Percentiles rank a stretch among this genome's conserved stretches.
phyloP scores from a whole-genome alignment of 2,113 vertebrate species.

The Gavia stellata region DNA sequence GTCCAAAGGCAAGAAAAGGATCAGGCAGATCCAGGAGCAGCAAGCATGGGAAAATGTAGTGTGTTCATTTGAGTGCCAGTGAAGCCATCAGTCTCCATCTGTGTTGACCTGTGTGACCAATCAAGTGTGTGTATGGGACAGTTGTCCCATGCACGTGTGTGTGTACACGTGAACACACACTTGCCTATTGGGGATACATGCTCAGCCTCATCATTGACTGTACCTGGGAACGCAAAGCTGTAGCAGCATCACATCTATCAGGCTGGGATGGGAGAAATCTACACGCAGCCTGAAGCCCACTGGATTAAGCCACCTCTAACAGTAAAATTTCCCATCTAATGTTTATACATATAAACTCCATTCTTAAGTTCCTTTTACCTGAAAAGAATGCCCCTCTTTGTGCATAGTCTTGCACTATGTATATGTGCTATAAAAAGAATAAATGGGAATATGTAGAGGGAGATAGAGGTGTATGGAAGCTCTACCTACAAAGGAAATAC shows the following conservation, averaged over 20 bases:
- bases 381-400: not conserved
- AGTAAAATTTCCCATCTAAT: not conserved
- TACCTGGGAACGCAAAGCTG: not conserved
- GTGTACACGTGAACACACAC: too few relatives aligned
- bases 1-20: not conserved
- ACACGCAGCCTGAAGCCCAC: not conserved
- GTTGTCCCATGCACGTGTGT: fast-evolving
- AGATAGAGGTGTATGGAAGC: not conserved
- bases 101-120: not conserved
- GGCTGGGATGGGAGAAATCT: not conserved
- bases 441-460: not conserved
- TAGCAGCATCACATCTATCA: not conserved
- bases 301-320: not conserved
- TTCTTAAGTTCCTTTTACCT: not conserved
- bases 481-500: not conserved
- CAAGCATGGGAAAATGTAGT: not conserved
- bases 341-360: not conserved
- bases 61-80: not conserved
- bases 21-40: not conserved
- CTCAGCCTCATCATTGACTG: not conserved
- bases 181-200: fast-evolving
- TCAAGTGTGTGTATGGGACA: fast-evolving
- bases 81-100: not conserved
- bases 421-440: not conserved
- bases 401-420: not conserved